A percentile compares a stretch with the other conserved stretches of the same genome.
These are phyloP conservation scores for Prinia subflava DNA, from an alignment of 2,113 vertebrate species.

Conservation along the genomic window DNA sequence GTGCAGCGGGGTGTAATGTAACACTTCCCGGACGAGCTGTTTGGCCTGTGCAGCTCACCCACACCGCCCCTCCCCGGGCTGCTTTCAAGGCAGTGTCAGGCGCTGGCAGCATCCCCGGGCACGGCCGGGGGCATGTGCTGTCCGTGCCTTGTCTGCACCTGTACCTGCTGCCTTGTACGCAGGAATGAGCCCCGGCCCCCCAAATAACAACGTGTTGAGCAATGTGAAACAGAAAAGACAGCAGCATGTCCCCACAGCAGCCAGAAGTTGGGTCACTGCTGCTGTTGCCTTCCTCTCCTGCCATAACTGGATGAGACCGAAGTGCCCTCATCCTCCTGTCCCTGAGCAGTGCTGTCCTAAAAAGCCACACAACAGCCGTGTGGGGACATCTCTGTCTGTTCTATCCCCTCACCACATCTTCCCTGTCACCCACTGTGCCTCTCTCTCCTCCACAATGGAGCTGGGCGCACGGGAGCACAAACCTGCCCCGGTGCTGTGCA, in stretches of 20 bases:
- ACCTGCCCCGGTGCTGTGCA: rapidly evolving
- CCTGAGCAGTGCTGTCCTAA: background rate
- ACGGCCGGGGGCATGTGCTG: rapidly evolving
- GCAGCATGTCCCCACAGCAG: rapidly evolving
- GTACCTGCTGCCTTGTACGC: rapidly evolving
- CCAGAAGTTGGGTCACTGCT: background rate
- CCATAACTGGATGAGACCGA: background rate
- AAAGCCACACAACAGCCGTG: background rate
- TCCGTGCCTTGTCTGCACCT: background rate
- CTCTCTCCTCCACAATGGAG: rapidly evolving
- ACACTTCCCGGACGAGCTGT: background rate
- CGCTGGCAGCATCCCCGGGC: rapidly evolving
- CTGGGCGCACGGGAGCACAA: rapidly evolving
- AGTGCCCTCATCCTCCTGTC: rapidly evolving
- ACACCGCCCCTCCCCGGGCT: background rate
- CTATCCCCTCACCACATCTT: rapidly evolving
- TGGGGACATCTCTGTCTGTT: background rate
- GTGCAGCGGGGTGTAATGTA: background rate
- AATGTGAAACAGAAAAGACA: background rate
- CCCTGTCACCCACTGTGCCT: background rate
- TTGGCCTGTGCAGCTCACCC: background rate
- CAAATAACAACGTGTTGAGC: rapidly evolving
- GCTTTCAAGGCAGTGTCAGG: background rate
- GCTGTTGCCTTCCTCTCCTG: background rate
- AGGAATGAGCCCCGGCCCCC: background rate